Evolutionary conservation across 1,140 invertebrate genomes (phyloP), one percentile per base, ranked within the genome.

Genomic region (Mercenaria mercenaria): DNA sequence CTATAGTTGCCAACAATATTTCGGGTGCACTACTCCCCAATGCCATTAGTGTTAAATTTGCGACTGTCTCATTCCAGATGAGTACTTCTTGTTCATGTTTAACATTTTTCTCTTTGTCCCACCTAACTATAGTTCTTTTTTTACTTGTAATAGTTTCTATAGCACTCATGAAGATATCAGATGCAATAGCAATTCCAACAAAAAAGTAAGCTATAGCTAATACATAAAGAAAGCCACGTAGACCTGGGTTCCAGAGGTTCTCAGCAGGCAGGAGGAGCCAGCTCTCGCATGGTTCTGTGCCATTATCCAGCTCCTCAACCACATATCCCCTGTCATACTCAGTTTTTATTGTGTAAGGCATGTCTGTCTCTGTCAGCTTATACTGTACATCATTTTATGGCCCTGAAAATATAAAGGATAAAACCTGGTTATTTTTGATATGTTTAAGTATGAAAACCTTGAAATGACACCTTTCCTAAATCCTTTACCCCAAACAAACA

Each of bases 141-240:
- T 95, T 94, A 86, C 94, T 94, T 1, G 94, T 95, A 67, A 95
- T 94, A 1, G 94, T 93, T 92, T 97, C 97, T 82, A 97, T 97
- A 90, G 97, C 95, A 69, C 97, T 96, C 97, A 97, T 97, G 93
- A 97, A 97, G 82, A 96, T 95, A 92, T 97, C 97, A 39, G 96
- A 96, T 13, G 97, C 96, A 91, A 97, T 97, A 47, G 97, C 97
- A 37, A 97, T 93, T n/a, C 95, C 95, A 15, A 95, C 69, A 90
- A 95, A 95, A 26, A 95, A 77, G 77, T 94, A 95, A 0, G 91
- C 37, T 83, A 95, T 93, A 18, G 92, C 93, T 8, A 95, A 3
- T 29, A 94, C 83, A 88, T 95, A 95, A 4, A 95, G 92, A 43
- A 95, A 82, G 18, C 92, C 93, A 3, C 95, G 93, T 11, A 95